Base-by-base conservation (phyloP, 2,888 invertebrate species). In the Eristalinus aeneus region DNA sequence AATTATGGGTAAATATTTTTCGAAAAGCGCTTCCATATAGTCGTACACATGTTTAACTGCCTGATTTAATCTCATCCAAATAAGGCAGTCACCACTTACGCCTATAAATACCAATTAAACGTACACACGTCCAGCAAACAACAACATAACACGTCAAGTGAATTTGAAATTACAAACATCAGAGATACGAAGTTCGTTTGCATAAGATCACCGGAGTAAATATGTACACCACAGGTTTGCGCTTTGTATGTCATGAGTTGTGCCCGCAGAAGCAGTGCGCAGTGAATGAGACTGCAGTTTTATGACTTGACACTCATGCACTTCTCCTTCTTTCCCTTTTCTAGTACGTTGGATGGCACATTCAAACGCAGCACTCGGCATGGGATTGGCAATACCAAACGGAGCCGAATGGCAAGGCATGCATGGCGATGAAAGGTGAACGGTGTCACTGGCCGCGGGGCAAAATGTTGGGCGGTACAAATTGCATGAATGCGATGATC, bases 381-480 rank as follows among this genome's bases (percentile, higher is more conserved):
- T 92, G 91, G 90, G 92, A 92, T 34, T 92, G 92, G 92, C 91
- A 91, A 67, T 92, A 92, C 65, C 90, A 91, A 11, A 91, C 92
- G 3, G 89, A 91, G 80, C 90, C 92, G 2, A 92, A 92, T 87
- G 91, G 91, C 63, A 91, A 90, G 16, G 90, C 92, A 39, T 92
- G 92, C 76, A 90, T 91, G 89, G 92, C 91, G 11, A 91, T 92
- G 91, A 74, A 88, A 56, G 90, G 90, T 10, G 89, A 90, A 27
- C 93, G 90, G 20, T 94, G 95, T 88, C 91, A 90, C 36, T 95
- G 94, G 94, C 93, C 94, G 0, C 92, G 94, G 53, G 95, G 95
- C 8, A 95, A 95, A 90, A 94, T 94, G 53, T 90, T 96, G 1
- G 96, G 96, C 0, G 96, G 96, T 0, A 94, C 94, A 0, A 95